Percentiles rank a stretch among this genome's conserved stretches.
phyloP scores from a whole-genome alignment of 2,888 invertebrate genomes.

The Netelia fuscicornis region DNA sequence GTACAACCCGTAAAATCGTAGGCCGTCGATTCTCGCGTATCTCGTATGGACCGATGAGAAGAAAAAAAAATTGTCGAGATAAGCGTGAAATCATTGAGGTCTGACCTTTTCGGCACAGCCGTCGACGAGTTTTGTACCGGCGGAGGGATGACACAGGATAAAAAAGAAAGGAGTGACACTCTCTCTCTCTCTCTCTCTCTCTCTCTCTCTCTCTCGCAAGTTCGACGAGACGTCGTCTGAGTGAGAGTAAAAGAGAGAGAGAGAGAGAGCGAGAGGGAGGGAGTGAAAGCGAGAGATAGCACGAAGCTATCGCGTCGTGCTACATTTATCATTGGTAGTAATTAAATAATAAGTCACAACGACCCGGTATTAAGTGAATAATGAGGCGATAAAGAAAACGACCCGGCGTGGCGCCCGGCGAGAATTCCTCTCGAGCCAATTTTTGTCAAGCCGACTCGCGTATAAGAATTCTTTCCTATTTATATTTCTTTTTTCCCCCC shows the following conservation, averaged over 20 bases:
- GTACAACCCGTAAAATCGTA: background rate
- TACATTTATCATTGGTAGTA: slow-evolving; percentile 80
- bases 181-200: too few species aligned
- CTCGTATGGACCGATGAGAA: background rate
- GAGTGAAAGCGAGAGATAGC: slow-evolving; percentile 60
- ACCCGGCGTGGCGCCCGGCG: slow-evolving; percentile 21
- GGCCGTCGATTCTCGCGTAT: background rate
- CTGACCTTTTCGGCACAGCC: slow-evolving; percentile 60
- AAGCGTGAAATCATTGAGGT: slow-evolving; percentile 53
- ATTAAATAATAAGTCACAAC: slow-evolving; percentile 81
- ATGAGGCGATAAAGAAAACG: slow-evolving; percentile 75
- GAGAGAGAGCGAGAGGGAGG: slow-evolving; percentile 7
- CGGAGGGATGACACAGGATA: slow-evolving; percentile 18
- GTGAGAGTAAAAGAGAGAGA: slow-evolving; percentile 45
- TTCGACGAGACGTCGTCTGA: slow-evolving; percentile 66
- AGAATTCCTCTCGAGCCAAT: slow-evolving; percentile 52
- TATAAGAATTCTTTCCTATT: background rate
- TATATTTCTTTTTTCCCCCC: background rate
- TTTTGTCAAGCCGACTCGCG: slow-evolving; percentile 22
- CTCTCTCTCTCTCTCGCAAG: slow-evolving; percentile 29
- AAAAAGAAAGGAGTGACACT: slow-evolving; percentile 23
- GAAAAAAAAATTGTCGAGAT: slow-evolving; percentile 60
- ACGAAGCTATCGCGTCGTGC: slow-evolving; percentile 74
- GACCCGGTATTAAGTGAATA: slow-evolving; percentile 79
- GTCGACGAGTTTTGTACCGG: slow-evolving; percentile 30